A percentile compares a stretch with the other conserved stretches of the same genome.
Conservation (phyloP, 1,140 invertebrate genomes). For the Lepidotrigona ventralis region DNA sequence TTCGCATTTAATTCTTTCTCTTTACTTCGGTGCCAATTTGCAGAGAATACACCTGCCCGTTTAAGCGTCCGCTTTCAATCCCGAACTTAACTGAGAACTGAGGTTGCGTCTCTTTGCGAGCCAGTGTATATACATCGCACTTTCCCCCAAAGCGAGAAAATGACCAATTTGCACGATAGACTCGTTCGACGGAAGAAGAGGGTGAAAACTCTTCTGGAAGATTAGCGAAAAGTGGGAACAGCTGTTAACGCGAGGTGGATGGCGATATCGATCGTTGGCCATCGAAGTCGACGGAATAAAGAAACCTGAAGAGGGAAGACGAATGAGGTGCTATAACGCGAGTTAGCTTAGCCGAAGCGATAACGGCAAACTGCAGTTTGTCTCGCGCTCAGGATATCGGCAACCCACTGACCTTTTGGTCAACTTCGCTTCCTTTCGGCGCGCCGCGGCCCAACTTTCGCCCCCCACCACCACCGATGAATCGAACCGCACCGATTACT, state of each 20-base stretch:
- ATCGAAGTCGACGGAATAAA: conserved; percentile 35
- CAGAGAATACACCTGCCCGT: no score
- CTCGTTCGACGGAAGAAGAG: no score
- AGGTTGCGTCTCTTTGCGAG: no score
- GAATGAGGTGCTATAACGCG: conserved; percentile 44
- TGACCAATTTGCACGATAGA: not conserved
- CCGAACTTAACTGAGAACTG: no score
- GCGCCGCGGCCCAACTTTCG: no score
- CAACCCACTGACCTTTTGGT: conserved; percentile 61
- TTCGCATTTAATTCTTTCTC: no score
- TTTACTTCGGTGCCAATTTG: no score
- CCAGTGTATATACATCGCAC: no score
- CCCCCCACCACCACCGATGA: not conserved
- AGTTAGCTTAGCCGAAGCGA: conserved; percentile 33
- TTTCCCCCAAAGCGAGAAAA: not conserved
- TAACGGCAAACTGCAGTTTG: conserved; percentile 52
- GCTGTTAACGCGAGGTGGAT: not conserved
- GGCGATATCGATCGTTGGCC: conserved; percentile 7
- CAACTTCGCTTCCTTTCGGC: conserved; percentile 55
- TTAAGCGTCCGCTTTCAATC: no score
- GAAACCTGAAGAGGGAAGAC: conserved; percentile 29
- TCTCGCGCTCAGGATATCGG: conserved; percentile 34
- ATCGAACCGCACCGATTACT: conserved; percentile 13
- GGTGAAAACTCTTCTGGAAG: not conserved
- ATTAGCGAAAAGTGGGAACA: not conserved